Conservation (phyloP, 1,140 invertebrate genomes). For the Matsumurasca onukii region DNA sequence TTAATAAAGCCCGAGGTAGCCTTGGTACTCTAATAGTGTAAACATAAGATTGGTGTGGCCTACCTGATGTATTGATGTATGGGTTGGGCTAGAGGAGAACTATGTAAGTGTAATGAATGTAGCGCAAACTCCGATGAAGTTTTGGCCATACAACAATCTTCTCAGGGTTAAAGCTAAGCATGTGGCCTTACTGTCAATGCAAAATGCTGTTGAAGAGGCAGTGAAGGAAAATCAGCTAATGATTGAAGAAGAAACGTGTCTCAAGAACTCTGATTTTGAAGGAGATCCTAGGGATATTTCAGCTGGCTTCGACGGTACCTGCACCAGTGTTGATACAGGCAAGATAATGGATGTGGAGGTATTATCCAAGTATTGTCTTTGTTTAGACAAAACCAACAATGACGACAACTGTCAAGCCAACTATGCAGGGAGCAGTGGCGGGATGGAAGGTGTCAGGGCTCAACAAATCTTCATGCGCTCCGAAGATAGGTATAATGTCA, state of each 20-base stretch:
- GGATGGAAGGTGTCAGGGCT: conserved; percentile 38
- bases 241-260: background rate
- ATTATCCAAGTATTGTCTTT: conserved; percentile 35
- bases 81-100: no score
- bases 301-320: conserved; percentile 36
- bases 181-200: conserved; percentile 17
- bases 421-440: conserved; percentile 37
- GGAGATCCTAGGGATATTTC: conserved; percentile 22
- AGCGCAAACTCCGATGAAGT: background rate
- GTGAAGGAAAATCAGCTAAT: background rate
- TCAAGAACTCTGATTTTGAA: background rate
- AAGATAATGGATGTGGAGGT: conserved; percentile 36
- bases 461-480: conserved; percentile 38
- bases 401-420: conserved; percentile 36
- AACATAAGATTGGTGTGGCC: no score
- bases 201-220: conserved; percentile 18
- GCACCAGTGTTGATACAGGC: conserved; percentile 35
- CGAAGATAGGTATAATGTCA: conserved; percentile 29
- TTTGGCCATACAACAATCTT: conserved; percentile 1
- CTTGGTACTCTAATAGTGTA: no score
- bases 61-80: no score
- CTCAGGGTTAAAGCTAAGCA: background rate
- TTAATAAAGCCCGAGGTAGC: no score
- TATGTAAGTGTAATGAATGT: conserved; percentile 1
- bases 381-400: conserved; percentile 31